phyloP scores from a whole-genome alignment of 2,888 invertebrate genomes.

The Eueremaeus valkanovi region DNA sequence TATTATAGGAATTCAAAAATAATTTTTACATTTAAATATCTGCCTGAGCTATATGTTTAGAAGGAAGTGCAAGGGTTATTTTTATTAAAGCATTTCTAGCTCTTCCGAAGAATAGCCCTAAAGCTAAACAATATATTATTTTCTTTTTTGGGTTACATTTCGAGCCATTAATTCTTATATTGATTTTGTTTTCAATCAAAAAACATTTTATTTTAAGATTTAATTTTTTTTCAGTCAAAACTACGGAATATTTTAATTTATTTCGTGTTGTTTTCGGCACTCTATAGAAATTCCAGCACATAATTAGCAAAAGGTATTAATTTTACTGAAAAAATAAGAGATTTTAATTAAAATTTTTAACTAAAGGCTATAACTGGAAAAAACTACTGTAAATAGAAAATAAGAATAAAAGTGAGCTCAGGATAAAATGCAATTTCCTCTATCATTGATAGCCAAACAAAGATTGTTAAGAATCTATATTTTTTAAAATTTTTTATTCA shows the following conservation, averaged over 20 bases:
- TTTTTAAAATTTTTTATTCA: neutral
- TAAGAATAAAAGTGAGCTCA: neutral
- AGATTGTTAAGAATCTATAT: neutral
- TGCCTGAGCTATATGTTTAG: no score
- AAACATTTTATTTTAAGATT: slow-evolving; percentile 9
- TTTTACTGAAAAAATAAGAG: neutral
- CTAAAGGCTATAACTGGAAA: neutral
- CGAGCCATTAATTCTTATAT: slow-evolving; percentile 16
- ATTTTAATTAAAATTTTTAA: neutral
- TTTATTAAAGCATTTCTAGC: neutral
- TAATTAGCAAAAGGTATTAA: neutral
- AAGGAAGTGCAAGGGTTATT: neutral
- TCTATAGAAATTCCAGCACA: neutral
- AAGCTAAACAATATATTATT: slow-evolving; percentile 23
- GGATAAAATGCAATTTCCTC: neutral
- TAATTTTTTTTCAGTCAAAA: neutral
- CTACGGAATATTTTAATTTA: no score
- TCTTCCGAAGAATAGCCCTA: neutral
- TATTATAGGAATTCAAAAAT: neutral
- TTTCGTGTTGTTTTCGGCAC: no score
- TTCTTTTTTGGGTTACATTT: slow-evolving; percentile 23
- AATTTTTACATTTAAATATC: no score
- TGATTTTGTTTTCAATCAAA: slow-evolving; percentile 20
- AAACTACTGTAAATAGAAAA: neutral
- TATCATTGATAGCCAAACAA: neutral